These are phyloP conservation scores for Gambusia holbrooki DNA, from an alignment of 2,113 vertebrate species.

Conservation along the genomic window DNA sequence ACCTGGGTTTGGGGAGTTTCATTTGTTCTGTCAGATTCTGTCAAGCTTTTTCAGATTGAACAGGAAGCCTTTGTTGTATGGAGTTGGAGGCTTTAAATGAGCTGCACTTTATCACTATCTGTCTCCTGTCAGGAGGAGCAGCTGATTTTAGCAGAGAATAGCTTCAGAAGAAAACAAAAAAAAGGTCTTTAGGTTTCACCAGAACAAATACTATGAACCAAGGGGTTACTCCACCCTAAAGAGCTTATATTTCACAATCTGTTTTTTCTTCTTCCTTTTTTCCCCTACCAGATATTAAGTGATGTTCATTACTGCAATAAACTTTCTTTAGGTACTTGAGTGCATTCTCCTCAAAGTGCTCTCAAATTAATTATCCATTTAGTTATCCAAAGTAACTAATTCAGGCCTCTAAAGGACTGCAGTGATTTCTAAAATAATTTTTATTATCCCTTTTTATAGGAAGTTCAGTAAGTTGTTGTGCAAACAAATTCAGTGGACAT, in stretches of 20 bases:
- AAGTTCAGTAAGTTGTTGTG: not conserved
- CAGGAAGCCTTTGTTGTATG: not conserved
- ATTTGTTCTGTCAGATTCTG: not conserved
- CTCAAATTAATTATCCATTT: not conserved
- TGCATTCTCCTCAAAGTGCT: not conserved
- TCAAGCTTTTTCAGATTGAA: not conserved
- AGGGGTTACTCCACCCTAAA: conserved; percentile 30
- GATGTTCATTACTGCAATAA: conserved; percentile 35
- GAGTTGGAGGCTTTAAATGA: not conserved
- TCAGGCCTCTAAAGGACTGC: not conserved
- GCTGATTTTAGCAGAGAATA: not conserved
- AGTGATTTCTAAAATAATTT: not conserved
- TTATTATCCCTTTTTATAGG: not conserved
- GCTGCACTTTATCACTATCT: not conserved
- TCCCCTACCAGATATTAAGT: conserved; percentile 25
- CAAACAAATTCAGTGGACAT: not conserved
- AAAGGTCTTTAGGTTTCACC: conserved; percentile 6
- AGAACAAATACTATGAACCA: conserved; percentile 13
- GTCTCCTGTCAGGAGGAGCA: not conserved
- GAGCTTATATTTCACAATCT: conserved; percentile 46
- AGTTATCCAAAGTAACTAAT: not conserved
- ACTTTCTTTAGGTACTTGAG: not conserved
- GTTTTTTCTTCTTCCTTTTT: not conserved
- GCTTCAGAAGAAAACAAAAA: not conserved
- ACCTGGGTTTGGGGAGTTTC: not conserved